Conservation (phyloP, 2,888 invertebrate species). For the Yponomeuta sedellus region DNA sequence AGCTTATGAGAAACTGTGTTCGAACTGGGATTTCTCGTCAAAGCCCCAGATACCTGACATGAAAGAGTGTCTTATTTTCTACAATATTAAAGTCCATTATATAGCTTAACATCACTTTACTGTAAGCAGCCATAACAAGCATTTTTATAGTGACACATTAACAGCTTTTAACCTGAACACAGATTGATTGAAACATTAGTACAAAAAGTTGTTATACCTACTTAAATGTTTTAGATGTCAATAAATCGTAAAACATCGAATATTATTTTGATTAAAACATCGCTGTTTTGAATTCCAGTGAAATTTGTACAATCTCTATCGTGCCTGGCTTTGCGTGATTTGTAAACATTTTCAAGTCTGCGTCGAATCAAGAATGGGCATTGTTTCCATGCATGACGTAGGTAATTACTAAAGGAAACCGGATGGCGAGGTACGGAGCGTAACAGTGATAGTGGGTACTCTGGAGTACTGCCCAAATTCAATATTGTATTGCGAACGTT, state of each 20-base stretch:
- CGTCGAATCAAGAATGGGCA: slow-evolving; percentile 17
- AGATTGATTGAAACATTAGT: slow-evolving; percentile 66
- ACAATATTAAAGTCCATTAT: slow-evolving; percentile 43
- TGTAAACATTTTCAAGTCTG: neutral
- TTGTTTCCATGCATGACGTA: slow-evolving; percentile 22
- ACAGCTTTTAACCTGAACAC: slow-evolving; percentile 68
- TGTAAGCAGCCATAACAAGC: slow-evolving; percentile 49
- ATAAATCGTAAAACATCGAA: slow-evolving; percentile 56
- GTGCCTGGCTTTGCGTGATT: slow-evolving; percentile 9
- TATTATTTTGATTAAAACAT: slow-evolving; percentile 31
- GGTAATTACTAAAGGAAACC: slow-evolving; percentile 7
- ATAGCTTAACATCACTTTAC: slow-evolving; percentile 52
- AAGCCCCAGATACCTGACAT: slow-evolving; percentile 24
- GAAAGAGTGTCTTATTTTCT: slow-evolving; percentile 45
- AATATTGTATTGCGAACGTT: too few relatives aligned
- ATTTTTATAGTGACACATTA: slow-evolving; percentile 55
- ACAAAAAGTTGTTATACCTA: slow-evolving; percentile 68
- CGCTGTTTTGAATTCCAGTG: neutral
- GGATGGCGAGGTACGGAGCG: neutral
- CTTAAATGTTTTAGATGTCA: slow-evolving; percentile 68
- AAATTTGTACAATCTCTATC: neutral
- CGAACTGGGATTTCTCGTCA: neutral
- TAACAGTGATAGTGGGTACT: neutral
- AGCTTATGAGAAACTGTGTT: slow-evolving; percentile 12
- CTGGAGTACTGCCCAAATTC: neutral